Conservation (phyloP, 2,797 vertebrate genomes). For the Betta splendens region DNA sequence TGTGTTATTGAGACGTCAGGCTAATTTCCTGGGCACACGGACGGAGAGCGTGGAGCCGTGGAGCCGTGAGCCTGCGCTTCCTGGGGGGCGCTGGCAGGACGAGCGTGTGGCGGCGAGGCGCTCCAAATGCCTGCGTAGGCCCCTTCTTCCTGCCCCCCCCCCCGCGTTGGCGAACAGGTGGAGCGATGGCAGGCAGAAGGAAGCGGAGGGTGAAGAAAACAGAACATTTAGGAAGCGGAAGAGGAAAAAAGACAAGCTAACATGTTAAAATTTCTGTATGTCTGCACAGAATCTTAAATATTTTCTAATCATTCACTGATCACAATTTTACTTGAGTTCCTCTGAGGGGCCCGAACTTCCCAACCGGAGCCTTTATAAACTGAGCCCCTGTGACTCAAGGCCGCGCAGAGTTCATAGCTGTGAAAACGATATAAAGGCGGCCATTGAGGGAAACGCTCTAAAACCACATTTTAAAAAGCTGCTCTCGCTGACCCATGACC, state of each 20-base stretch:
- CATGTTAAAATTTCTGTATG: too few relatives aligned
- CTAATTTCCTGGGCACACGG: conserved; percentile 80
- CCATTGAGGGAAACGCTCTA: conserved; percentile 70
- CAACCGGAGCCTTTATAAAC: conserved; percentile 59
- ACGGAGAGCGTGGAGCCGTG: conserved; percentile 57
- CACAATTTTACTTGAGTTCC: conserved; percentile 11
- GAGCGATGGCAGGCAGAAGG: conserved; percentile 66
- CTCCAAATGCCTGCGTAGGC: conserved; percentile 71
- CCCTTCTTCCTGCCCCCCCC: conserved; percentile 77
- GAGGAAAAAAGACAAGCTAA: not conserved
- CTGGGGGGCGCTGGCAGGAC: conserved; percentile 65
- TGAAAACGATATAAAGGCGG: conserved; percentile 71
- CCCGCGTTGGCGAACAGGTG: conserved; percentile 77
- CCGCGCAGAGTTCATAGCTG: conserved; percentile 75
- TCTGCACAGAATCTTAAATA: not conserved
- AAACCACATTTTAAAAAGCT: conserved; percentile 79
- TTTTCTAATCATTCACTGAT: conserved; percentile 1
- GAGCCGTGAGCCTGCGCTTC: conserved; percentile 43
- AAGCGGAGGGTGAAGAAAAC: conserved; percentile 38
- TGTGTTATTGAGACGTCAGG: conserved; percentile 80
- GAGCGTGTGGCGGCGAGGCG: conserved; percentile 44
- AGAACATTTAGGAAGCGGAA: conserved; percentile 22
- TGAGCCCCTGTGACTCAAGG: conserved; percentile 58
- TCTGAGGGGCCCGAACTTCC: conserved; percentile 29
- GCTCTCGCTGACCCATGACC: conserved; percentile 75